phyloP scores from a whole-genome alignment of 2,797 vertebrate species.

The Cynopterus sphinx region DNA sequence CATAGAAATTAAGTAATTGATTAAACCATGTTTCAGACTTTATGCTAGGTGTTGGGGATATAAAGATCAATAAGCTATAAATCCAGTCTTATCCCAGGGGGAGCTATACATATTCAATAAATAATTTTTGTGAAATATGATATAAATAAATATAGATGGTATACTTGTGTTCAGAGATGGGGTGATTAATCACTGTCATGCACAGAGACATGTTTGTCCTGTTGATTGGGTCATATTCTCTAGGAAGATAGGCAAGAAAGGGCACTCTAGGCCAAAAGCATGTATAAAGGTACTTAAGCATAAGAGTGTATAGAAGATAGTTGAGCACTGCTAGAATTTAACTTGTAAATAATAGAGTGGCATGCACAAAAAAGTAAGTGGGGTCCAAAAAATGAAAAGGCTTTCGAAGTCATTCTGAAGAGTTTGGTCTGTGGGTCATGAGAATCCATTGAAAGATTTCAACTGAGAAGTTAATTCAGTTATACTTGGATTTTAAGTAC shows the following conservation, averaged over 20 bases:
- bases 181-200: background rate
- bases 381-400: background rate
- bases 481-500: slow-evolving; percentile 21
- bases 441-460: slow-evolving; percentile 14
- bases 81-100: background rate
- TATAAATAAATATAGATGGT: slow-evolving; percentile 4
- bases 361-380: background rate
- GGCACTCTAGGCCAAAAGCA: background rate
- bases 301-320: background rate
- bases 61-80: slow-evolving; percentile 41
- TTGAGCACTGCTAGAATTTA: background rate
- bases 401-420: background rate
- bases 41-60: background rate
- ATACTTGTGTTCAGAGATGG: slow-evolving; percentile 30
- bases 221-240: slow-evolving; percentile 15
- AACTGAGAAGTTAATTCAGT: slow-evolving; percentile 25
- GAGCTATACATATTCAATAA: slow-evolving; percentile 11
- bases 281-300: background rate
- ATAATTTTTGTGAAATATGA: slow-evolving; percentile 22
- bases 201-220: background rate
- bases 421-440: background rate
- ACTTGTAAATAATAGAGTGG: background rate
- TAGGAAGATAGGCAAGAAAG: background rate
- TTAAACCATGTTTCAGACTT: slow-evolving; percentile 32
- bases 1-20: background rate